These are phyloP conservation scores for Cisticola juncidis DNA, from an alignment of 2,113 vertebrate genomes.

Conservation along the genomic window DNA sequence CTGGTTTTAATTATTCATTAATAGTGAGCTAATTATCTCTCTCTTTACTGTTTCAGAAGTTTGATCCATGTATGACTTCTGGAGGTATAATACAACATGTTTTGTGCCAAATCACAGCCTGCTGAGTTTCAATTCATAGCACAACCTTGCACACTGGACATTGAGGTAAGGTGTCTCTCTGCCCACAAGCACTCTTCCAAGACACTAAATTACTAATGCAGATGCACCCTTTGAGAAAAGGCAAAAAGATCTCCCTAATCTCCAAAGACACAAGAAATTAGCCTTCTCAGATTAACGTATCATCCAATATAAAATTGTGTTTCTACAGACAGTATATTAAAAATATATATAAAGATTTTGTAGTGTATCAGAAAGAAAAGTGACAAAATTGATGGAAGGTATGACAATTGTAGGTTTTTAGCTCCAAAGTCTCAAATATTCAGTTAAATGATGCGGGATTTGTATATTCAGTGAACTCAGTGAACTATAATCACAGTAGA, in stretches of 20 bases:
- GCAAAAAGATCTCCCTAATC: background rate
- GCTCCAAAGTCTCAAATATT: background rate
- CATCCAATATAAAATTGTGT: background rate
- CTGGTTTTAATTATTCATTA: background rate
- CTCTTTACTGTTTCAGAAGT: background rate
- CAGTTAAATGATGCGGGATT: background rate
- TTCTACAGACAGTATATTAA: background rate
- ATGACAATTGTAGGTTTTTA: rapidly evolving
- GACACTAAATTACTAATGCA: background rate
- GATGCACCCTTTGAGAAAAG: background rate
- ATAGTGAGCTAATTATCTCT: background rate
- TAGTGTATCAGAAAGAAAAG: background rate
- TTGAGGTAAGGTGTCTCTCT: background rate
- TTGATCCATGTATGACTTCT: background rate
- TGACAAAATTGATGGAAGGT: background rate
- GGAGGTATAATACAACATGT: background rate
- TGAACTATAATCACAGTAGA: background rate
- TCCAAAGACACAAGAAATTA: background rate
- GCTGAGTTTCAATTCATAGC: background rate
- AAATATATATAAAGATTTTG: background rate
- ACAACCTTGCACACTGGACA: background rate
- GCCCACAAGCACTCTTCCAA: background rate
- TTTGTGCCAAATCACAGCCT: background rate
- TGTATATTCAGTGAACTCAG: background rate
- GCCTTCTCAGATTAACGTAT: background rate